Conservation (phyloP, 2,797 vertebrate species). For the Enteromius unitaeniatus region DNA sequence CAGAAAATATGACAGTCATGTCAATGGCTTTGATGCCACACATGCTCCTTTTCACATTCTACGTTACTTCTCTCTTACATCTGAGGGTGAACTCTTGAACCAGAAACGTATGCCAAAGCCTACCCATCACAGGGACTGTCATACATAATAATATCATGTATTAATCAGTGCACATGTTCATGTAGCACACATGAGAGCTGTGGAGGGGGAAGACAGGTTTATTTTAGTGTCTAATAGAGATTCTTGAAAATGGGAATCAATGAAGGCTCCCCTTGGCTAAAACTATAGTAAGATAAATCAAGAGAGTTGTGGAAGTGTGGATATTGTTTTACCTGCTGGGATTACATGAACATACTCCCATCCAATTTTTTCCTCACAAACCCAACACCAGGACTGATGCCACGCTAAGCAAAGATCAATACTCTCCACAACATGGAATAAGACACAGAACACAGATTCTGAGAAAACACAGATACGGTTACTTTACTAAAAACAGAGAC, state of each 20-base stretch:
- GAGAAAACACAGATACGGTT: background rate
- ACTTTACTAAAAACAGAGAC: constrained; percentile 7
- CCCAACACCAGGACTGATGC: background rate
- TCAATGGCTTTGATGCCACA: background rate
- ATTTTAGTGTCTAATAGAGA: constrained; percentile 2
- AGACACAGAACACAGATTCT: background rate
- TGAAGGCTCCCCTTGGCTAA: constrained; percentile 16
- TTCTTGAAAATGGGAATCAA: constrained; percentile 19
- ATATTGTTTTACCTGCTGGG: constrained; percentile 10
- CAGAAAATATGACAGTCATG: background rate
- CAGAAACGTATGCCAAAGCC: background rate
- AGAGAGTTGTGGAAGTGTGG: constrained; percentile 15
- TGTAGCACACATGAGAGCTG: constrained; percentile 28
- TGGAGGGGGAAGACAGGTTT: constrained; percentile 5
- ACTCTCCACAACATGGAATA: background rate
- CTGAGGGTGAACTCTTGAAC: background rate
- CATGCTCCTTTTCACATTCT: background rate
- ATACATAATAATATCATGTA: constrained; percentile 26
- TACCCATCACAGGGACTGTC: constrained; percentile 7
- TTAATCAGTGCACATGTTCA: background rate
- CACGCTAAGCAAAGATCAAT: constrained; percentile 9
- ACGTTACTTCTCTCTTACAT: background rate
- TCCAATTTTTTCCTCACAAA: background rate
- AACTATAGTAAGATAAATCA: constrained; percentile 18
- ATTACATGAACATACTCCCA: background rate